Percentiles rank a stretch among this genome's conserved stretches.
phyloP scores from a whole-genome alignment of 1,140 invertebrate genomes.

The Drosophila sp. region DNA sequence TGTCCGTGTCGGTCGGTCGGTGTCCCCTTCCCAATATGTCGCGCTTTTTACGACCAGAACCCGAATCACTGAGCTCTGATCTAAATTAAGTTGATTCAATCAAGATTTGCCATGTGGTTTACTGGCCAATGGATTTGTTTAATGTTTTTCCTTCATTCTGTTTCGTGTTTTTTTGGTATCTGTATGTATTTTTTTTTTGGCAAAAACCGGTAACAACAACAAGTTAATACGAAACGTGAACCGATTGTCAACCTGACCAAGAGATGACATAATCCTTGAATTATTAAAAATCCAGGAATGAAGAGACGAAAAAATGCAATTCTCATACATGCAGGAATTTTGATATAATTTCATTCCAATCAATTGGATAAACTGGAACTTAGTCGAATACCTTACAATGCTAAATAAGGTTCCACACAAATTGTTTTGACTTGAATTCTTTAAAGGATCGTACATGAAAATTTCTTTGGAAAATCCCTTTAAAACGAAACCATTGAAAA shows the following conservation, averaged over 20 bases:
- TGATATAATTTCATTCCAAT: neutral
- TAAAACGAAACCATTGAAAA: neutral
- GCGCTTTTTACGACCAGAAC: slow-evolving; percentile 74
- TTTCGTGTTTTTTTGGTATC: neutral
- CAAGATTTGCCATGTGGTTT: slow-evolving; percentile 67
- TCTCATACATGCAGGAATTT: neutral
- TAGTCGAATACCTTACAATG: no score
- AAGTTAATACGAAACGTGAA: slow-evolving; percentile 74
- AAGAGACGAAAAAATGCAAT: neutral
- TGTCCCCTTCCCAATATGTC: slow-evolving; percentile 61
- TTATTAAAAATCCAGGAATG: slow-evolving; percentile 22
- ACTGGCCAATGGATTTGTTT: slow-evolving; percentile 71
- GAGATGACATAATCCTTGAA: slow-evolving; percentile 54
- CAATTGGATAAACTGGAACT: no score
- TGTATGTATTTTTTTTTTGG: slow-evolving; percentile 6
- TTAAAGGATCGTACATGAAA: neutral
- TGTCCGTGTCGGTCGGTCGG: neutral
- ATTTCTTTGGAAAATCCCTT: neutral
- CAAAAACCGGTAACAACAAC: slow-evolving; percentile 36
- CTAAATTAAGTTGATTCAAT: slow-evolving; percentile 81
- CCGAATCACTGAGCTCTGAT: slow-evolving; percentile 76
- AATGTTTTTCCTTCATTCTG: slow-evolving; percentile 44
- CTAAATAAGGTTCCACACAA: no score
- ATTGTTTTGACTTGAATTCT: no score
- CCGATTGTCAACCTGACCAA: slow-evolving; percentile 53